These are phyloP conservation scores for Picus viridis DNA, from an alignment of 2,797 vertebrate species.

Conservation along the genomic window DNA sequence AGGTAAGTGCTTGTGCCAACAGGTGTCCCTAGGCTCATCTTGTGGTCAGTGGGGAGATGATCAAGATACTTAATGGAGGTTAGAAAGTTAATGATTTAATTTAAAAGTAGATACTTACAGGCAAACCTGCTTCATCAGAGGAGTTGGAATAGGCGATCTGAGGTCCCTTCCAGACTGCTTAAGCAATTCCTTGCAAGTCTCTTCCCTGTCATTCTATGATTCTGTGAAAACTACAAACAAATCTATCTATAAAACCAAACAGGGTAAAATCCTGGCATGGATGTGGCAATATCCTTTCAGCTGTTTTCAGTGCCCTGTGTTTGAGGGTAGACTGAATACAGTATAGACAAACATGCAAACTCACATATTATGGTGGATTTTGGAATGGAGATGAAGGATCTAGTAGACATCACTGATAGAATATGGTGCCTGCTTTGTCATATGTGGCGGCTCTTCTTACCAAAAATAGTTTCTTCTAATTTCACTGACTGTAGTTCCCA, in stretches of 20 bases:
- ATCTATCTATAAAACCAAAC: background rate
- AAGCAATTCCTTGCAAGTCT: too few relatives aligned
- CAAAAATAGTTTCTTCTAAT: background rate
- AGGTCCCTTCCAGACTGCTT: too few relatives aligned
- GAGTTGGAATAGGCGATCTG: too few relatives aligned
- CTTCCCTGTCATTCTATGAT: too few relatives aligned
- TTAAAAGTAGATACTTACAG: background rate
- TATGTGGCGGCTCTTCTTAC: background rate
- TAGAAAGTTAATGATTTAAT: background rate
- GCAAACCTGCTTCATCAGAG: too few relatives aligned
- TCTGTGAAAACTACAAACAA: background rate
- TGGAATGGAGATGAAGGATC: background rate
- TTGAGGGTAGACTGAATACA: background rate
- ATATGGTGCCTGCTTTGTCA: background rate
- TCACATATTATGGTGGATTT: background rate
- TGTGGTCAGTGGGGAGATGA: background rate
- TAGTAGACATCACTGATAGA: background rate
- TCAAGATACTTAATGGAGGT: background rate
- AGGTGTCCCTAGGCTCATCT: background rate
- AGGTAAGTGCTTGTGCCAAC: background rate
- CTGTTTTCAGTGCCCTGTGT: background rate
- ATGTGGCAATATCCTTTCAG: background rate
- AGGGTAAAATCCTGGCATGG: background rate
- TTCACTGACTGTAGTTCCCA: background rate
- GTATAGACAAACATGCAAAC: background rate